Evolutionary conservation across 2,888 invertebrate species (phyloP).

Genomic region (Stictocephala bisonia): DNA sequence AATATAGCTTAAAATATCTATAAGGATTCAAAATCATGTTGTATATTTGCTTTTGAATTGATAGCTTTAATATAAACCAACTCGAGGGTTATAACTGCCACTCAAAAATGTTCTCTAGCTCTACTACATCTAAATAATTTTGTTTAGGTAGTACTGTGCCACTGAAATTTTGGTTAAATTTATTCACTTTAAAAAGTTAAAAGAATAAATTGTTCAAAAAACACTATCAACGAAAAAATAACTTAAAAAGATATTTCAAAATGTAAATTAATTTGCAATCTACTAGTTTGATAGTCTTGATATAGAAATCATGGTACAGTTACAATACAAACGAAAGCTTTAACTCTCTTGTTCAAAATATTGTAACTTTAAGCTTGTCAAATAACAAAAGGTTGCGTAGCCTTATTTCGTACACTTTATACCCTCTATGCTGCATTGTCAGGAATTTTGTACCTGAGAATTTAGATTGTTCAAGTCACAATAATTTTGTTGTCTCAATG

Average conservation of each 20-base stretch:
- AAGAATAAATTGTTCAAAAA: too few relatives aligned
- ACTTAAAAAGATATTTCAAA: not conserved
- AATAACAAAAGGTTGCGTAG: not conserved
- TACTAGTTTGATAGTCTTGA: too few relatives aligned
- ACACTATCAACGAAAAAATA: too few relatives aligned
- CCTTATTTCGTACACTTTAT: conserved; percentile 4
- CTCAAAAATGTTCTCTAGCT: too few relatives aligned
- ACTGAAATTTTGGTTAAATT: too few relatives aligned
- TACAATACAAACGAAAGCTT: not conserved
- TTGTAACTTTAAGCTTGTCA: not conserved
- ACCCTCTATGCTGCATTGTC: conserved; percentile 7
- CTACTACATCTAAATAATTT: too few relatives aligned
- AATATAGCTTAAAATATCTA: not conserved
- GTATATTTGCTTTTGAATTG: conserved; percentile 23
- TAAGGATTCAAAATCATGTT: conserved; percentile 26
- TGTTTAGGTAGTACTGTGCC: too few relatives aligned
- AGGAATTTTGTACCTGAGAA: conserved; percentile 33
- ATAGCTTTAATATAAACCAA: conserved; percentile 10
- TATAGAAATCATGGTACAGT: not conserved
- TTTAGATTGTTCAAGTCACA: not conserved
- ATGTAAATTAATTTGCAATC: not conserved
- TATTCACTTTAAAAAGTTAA: too few relatives aligned
- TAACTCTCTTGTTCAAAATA: not conserved
- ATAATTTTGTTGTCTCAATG: conserved; percentile 16
- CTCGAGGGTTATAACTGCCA: not conserved